Evolutionary conservation across 2,797 vertebrate species (phyloP), one percentile per base, ranked within the genome.

Genomic region (Mallotus villosus): DNA sequence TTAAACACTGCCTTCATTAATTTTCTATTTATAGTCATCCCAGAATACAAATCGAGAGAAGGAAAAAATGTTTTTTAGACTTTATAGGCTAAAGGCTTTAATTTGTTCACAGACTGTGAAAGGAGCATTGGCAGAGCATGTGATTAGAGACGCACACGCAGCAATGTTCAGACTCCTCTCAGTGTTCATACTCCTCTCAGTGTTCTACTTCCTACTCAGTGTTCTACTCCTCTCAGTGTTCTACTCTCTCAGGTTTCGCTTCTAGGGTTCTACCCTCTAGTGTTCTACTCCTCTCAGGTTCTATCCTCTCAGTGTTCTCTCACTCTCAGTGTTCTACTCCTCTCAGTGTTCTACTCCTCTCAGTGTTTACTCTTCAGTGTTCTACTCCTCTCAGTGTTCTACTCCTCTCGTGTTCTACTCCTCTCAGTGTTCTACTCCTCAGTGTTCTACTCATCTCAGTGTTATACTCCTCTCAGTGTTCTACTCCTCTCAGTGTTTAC

Each of bases 101-200:
- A 14, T 72, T 81, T 72, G 74, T 76, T 87, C 58, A 75, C 75
- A 61, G 61, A 61, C 67, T 82, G 68, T 62, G 64, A 82, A 70
- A 80, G 78, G 68, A 75, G 27, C 64, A 51, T 72, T 85, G 78
- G 68, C 66, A 74, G 14, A 71, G 62, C 46, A 68, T 67, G 34
- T 1, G 34, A 75, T 78, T 53, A 71, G 70, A 76, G 73, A 79
- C 80, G 78, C 68, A 80, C 70, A 70, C n/a, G 34, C 8, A 67
- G 67, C 16, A 64, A 81, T 5, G 60, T 75, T 85, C 65, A 81
- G 68, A 77, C 37, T 69, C 74, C 37, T 69, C 74, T 65, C 41
- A 62, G 77, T 70, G 2, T 68, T 77, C 70, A n/a, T n/a, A n/a
- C n/a, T n/a, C n/a, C n/a, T n/a, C n/a, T n/a, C n/a, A n/a, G n/a